Evolutionary conservation across 2,113 vertebrate species (phyloP).

Genomic region (Calyptommatus sinebrachiatus): DNA sequence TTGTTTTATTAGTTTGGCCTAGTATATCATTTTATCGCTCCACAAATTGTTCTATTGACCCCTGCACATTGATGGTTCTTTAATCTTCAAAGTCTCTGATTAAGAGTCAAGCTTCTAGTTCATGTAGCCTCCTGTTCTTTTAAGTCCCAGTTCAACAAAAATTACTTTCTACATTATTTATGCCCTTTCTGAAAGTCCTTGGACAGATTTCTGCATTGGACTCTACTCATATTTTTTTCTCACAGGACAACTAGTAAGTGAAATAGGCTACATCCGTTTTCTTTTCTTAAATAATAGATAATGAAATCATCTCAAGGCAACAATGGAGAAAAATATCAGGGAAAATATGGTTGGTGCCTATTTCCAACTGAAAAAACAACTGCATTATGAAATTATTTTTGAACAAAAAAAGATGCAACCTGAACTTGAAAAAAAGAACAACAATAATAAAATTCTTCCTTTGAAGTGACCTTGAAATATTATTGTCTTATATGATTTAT

Average conservation of each 20-base stretch:
- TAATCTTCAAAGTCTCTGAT: too few relatives aligned
- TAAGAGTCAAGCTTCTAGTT: too few relatives aligned
- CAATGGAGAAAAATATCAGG: background rate
- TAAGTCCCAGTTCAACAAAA: background rate
- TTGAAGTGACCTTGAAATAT: background rate
- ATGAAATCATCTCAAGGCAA: too few relatives aligned
- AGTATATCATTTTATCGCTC: too few relatives aligned
- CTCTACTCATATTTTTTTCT: background rate
- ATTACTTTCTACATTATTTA: background rate
- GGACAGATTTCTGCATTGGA: background rate
- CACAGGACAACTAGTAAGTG: background rate
- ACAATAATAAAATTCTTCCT: slow-evolving; percentile 19
- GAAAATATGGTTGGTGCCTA: background rate
- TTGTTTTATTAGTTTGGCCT: too few relatives aligned
- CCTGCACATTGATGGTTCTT: too few relatives aligned
- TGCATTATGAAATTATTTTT: background rate
- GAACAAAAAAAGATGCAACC: background rate
- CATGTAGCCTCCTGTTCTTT: background rate
- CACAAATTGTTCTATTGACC: too few relatives aligned
- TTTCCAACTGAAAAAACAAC: background rate
- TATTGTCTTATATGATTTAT: slow-evolving; percentile 1
- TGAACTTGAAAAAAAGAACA: background rate
- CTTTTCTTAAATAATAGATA: background rate
- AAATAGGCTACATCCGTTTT: background rate
- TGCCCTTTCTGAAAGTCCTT: too few relatives aligned